phyloP scores from a whole-genome alignment of 2,113 vertebrate species.

The Ia io region DNA sequence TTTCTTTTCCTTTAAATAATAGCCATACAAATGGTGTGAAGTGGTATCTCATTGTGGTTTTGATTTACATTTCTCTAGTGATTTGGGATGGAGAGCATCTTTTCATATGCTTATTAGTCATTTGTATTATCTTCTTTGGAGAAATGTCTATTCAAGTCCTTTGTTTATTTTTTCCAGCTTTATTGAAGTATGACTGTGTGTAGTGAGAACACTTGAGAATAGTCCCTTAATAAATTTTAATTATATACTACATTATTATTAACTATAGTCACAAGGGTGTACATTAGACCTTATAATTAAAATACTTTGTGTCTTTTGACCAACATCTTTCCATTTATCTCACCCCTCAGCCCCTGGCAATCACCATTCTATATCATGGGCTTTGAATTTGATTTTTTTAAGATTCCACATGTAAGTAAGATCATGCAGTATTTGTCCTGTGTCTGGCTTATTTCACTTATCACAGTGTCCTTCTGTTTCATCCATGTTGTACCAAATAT shows the following conservation, averaged over 20 bases:
- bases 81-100: background rate
- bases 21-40: background rate
- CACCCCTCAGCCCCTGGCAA: background rate
- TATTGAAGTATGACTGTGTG: background rate
- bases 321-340: background rate
- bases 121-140: background rate
- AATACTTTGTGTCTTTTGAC: background rate
- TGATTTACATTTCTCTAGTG: background rate
- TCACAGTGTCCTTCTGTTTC: background rate
- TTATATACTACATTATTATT: background rate
- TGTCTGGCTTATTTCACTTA: background rate
- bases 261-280: background rate
- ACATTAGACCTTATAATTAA: background rate
- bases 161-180: background rate
- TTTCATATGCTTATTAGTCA: background rate
- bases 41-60: background rate
- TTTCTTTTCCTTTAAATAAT: background rate
- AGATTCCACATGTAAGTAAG: background rate
- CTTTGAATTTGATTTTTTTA: background rate
- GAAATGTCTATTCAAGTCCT: background rate
- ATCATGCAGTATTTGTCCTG: background rate
- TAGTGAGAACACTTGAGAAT: background rate
- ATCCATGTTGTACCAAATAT: background rate
- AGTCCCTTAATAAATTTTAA: background rate
- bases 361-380: background rate